Conservation (phyloP, 1,140 invertebrate genomes). For the Leptinotarsa undecemlineata region DNA sequence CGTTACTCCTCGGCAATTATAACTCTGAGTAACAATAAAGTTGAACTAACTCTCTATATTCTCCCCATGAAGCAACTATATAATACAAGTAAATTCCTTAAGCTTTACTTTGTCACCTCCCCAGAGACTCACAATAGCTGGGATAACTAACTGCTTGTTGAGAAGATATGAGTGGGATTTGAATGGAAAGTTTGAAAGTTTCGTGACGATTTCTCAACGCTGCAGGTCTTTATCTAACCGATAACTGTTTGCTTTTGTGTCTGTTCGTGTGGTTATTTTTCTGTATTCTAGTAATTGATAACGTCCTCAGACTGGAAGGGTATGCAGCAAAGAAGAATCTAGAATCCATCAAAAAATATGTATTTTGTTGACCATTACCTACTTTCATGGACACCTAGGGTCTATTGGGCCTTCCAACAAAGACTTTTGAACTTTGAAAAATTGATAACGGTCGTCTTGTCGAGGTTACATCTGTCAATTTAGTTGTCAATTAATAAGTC, state of each 20-base stretch:
- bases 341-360: too few species aligned
- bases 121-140: background rate
- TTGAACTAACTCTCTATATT: slow-evolving; percentile 23
- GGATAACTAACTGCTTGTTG: slow-evolving; percentile 19
- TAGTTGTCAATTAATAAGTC: too few species aligned
- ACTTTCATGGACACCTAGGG: too few species aligned
- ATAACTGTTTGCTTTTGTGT: background rate
- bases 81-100: slow-evolving; percentile 25
- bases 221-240: background rate
- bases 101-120: slow-evolving; percentile 24
- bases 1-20: slow-evolving; percentile 8
- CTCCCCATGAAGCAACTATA: slow-evolving; percentile 18
- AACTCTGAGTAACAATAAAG: slow-evolving; percentile 22
- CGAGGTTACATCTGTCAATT: too few species aligned
- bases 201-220: background rate
- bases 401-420: too few species aligned
- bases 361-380: too few species aligned
- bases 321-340: too few species aligned
- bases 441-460: too few species aligned
- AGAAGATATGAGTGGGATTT: slow-evolving; percentile 19
- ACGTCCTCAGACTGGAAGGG: too few species aligned
- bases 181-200: slow-evolving; percentile 12
- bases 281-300: too few species aligned
- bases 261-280: background rate
- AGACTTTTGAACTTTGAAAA: too few species aligned